Percentiles rank a stretch among this genome's conserved stretches.
phyloP scores from a whole-genome alignment of 2,113 vertebrate genomes.

The Caranx ignobilis region DNA sequence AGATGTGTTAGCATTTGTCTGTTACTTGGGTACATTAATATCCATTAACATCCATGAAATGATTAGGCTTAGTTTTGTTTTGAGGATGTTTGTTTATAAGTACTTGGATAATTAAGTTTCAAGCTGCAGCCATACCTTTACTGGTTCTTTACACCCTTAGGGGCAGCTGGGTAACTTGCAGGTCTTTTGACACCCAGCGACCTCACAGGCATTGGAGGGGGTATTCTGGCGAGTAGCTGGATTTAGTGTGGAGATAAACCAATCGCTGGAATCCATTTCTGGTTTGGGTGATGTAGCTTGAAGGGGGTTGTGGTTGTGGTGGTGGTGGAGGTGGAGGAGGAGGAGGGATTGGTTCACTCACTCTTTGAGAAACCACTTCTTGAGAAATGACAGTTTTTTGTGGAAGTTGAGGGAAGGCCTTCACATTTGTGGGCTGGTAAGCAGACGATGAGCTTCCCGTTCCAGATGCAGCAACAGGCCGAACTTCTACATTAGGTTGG shows the following conservation, averaged over 20 bases:
- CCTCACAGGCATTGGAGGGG: background rate
- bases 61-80: background rate
- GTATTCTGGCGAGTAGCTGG: background rate
- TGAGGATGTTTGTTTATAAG: too few relatives aligned
- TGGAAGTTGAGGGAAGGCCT: background rate
- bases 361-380: background rate
- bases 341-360: background rate
- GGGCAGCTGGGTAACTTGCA: background rate
- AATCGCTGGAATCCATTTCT: background rate
- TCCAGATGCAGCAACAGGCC: background rate
- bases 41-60: background rate
- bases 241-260: accelerated
- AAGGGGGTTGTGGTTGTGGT: background rate
- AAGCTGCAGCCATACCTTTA: background rate
- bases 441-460: accelerated
- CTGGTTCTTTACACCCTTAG: background rate
- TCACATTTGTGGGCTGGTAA: background rate
- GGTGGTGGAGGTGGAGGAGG: background rate
- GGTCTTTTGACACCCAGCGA: too few relatives aligned
- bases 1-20: background rate
- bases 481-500: background rate
- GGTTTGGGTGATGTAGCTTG: conserved; percentile 6
- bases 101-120: background rate
- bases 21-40: too few relatives aligned
- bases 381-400: background rate